These are phyloP conservation scores for Campopleginae sp. DNA, from an alignment of 2,888 invertebrate genomes.

Conservation along the genomic window DNA sequence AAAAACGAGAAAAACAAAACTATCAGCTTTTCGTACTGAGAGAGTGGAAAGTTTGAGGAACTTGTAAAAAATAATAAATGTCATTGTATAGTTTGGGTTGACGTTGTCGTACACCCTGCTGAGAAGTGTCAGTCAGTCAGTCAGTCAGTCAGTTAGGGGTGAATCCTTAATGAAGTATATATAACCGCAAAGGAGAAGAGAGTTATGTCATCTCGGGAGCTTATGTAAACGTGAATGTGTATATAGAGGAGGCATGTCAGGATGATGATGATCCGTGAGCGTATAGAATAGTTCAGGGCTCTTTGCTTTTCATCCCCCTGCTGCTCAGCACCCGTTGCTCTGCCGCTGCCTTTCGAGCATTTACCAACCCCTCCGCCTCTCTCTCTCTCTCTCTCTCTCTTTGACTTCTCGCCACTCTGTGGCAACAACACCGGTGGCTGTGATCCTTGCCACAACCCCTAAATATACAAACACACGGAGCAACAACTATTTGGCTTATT, in stretches of 20 bases:
- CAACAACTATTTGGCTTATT: constrained; percentile 73
- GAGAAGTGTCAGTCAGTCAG: constrained; percentile 76
- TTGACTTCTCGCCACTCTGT: not conserved
- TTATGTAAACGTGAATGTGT: constrained; percentile 38
- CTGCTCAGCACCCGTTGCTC: constrained; percentile 56
- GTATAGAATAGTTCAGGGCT: constrained; percentile 53
- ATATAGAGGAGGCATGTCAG: constrained; percentile 46
- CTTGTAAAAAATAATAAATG: constrained; percentile 34
- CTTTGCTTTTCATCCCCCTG: constrained; percentile 74
- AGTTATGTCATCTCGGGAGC: constrained; percentile 51
- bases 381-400: constrained; percentile 16
- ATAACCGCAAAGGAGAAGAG: constrained; percentile 63
- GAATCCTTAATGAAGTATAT: constrained; percentile 81
- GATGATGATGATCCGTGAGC: constrained; percentile 53
- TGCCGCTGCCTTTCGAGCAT: constrained; percentile 60
- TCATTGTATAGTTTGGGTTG: constrained; percentile 38
- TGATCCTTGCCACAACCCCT: constrained; percentile 23
- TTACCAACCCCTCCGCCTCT: constrained; percentile 23
- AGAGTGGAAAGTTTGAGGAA: not conserved
- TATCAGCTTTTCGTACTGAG: too few species aligned
- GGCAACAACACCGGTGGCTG: constrained; percentile 25
- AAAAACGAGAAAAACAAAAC: not conserved
- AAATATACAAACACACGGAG: not conserved
- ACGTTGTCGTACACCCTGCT: constrained; percentile 45
- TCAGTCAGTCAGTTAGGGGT: constrained; percentile 78